These are phyloP conservation scores for Malacoctenus gilli DNA, from an alignment of 2,797 vertebrate genomes.

Conservation along the genomic window DNA sequence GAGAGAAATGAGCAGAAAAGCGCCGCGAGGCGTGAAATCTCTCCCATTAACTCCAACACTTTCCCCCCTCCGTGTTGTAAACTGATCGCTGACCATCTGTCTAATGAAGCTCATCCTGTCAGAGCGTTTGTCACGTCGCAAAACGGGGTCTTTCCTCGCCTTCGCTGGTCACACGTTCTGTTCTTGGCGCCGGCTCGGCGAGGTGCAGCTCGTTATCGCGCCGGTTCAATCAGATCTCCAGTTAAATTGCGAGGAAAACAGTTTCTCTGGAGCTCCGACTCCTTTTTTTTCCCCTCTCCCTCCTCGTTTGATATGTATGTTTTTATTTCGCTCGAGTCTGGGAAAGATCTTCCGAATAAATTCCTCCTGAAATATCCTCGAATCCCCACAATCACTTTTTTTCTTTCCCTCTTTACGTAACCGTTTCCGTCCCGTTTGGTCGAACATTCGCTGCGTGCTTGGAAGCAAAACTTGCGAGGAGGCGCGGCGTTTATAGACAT, in stretches of 20 bases:
- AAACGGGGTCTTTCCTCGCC: no score
- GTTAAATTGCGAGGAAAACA: constrained; percentile 53
- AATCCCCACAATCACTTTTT: background rate
- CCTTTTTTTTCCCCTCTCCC: no score
- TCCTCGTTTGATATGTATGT: constrained; percentile 21
- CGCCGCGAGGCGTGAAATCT: no score
- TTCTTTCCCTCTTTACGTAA: constrained; percentile 50
- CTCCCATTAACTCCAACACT: no score
- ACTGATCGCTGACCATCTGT: no score
- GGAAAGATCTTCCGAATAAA: constrained; percentile 53
- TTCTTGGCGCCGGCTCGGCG: no score
- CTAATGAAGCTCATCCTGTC: no score
- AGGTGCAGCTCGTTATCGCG: constrained; percentile 34
- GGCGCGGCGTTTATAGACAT: constrained; percentile 17
- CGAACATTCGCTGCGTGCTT: background rate
- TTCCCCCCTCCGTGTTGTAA: no score
- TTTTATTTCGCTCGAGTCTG: constrained; percentile 59
- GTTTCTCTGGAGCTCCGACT: constrained; percentile 62
- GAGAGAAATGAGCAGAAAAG: no score
- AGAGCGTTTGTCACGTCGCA: no score
- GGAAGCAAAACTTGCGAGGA: background rate
- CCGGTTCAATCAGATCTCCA: constrained; percentile 26
- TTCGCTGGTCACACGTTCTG: no score
- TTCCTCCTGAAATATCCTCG: constrained; percentile 60
- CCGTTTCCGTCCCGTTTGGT: constrained; percentile 17